Evolutionary conservation across 2,888 invertebrate genomes (phyloP), one percentile per base, ranked within the genome.

Genomic region (Diarsia mendica): DNA sequence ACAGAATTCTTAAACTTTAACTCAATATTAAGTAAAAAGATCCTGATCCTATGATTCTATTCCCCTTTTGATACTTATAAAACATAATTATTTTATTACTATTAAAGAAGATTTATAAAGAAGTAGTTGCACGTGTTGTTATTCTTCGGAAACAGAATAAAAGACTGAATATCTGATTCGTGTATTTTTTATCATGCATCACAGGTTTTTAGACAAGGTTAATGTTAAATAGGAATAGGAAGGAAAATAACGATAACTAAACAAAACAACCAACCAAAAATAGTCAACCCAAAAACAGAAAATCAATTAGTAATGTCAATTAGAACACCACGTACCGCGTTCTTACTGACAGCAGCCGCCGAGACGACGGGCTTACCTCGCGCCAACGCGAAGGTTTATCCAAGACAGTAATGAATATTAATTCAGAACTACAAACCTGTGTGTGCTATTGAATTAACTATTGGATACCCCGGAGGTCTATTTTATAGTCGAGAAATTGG

Each of bases 381-480:
- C 81, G 81, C 82, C 74, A 78, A 79, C 73, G 80, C 83, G 79
- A 79, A 87, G 90, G 90, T 91, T 91, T 91, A 92, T 90, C 91
- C 87, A 89, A 90, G 90, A 91, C 90, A 89, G 89, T 91, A 92
- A 93, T 94, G 93, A 94, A 94, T 94, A 94, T 94, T 94, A 94
- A 94, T 92, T 91, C 85, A 87, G 82, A 85, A 87, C 87, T 87
- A 87, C 86, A 71, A 83, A 77, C 76, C 89, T 87, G 85, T 89
- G 84, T 89, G 89, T 89, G 85, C 83, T 80, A 84, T 89, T 92
- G 89, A 91, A 92, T 92, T 91, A 92, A 90, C 90, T 86, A 80
- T 76, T 65, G 48, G 55, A 77, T 67, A 70, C 44, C 58, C 15
- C 6, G n/a, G 15, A 63, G 23, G 9, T 67, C 70, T 74, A 18